phyloP scores from a whole-genome alignment of 2,888 invertebrate species.

The Tetramorium bicarinatum region DNA sequence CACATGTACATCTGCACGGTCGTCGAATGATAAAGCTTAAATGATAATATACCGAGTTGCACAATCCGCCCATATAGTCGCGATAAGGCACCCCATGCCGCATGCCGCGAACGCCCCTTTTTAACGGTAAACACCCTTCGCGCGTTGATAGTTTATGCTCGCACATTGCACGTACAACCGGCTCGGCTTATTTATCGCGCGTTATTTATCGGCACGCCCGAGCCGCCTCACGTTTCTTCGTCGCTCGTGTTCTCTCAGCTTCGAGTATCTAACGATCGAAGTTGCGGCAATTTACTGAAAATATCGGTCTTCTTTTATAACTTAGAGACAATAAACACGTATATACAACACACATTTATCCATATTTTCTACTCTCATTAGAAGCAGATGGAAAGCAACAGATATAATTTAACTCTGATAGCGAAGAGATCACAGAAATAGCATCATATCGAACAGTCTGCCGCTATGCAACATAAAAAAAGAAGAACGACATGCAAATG shows the following conservation, averaged over 20 bases:
- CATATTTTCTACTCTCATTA: neutral
- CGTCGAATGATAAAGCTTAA: conserved; percentile 68
- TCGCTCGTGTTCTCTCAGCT: conserved; percentile 11
- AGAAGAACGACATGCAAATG: neutral
- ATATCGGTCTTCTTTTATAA: neutral
- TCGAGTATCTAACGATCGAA: conserved; percentile 5
- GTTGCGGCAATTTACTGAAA: conserved; percentile 6
- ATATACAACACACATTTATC: neutral
- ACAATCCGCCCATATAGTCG: conserved; percentile 81
- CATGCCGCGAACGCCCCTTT: conserved; percentile 71
- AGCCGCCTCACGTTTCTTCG: conserved; percentile 35
- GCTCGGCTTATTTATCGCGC: conserved; percentile 56
- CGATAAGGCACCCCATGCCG: conserved; percentile 80
- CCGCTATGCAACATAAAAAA: neutral
- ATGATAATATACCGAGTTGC: conserved; percentile 80
- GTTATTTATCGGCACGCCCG: conserved; percentile 71
- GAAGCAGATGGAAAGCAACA: neutral
- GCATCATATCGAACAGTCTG: neutral
- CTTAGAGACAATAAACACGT: neutral
- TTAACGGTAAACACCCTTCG: conserved; percentile 77
- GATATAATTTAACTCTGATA: neutral
- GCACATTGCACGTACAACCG: conserved; percentile 52
- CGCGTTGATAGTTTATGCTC: conserved; percentile 72
- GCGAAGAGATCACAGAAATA: neutral
- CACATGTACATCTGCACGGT: conserved; percentile 35